Evolutionary conservation across 2,113 vertebrate genomes (phyloP), one percentile per base, ranked within the genome.

Genomic region (Platichthys stellatus): DNA sequence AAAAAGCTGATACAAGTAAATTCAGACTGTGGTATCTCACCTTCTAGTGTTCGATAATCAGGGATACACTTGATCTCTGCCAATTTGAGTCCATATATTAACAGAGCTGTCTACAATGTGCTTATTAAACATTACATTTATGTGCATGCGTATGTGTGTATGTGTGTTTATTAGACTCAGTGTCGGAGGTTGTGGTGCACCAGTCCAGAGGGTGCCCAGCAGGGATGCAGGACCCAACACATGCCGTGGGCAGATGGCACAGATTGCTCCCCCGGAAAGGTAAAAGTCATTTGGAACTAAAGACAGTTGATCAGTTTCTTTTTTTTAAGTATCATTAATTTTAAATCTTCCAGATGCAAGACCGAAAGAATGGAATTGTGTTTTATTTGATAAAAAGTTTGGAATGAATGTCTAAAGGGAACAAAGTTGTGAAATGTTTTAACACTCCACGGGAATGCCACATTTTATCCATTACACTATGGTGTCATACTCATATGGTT

Each of bases 201-300:
- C 71, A 97, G 97, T 45, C 94, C 95, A 0, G 97, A 98, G 17
- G 97, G 97, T 0, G 94, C 94, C 0, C 96, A 97, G 92, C 95
- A 96, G 71, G 97, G 97, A 86, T 99, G 98, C 90, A 95, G 96
- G 68, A 99, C 98, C 5, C 98, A 99, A 5, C 98, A 99, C 92
- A 99, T 98, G 2, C 98, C 98, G 3, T 99, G 97, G 98, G 98
- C 98, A 2, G 98, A 99, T 0, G 98, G 98, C 38, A 99, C 98
- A 0, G 98, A 99, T 73, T 99, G 98, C 80, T 95, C 95, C 59
- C 92, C 94, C 10, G 97, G 97, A 92, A 99, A 96, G 96, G 98
- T 96, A 92, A 87, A 82, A 9, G 20, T 31, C 12, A 45, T 18
- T 12, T 49, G 21, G 15, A 51, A 51, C 18, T 20, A 51, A 51